These are phyloP conservation scores for Planiliza haematocheilus DNA, from an alignment of 2,113 vertebrate species.

Conservation along the genomic window DNA sequence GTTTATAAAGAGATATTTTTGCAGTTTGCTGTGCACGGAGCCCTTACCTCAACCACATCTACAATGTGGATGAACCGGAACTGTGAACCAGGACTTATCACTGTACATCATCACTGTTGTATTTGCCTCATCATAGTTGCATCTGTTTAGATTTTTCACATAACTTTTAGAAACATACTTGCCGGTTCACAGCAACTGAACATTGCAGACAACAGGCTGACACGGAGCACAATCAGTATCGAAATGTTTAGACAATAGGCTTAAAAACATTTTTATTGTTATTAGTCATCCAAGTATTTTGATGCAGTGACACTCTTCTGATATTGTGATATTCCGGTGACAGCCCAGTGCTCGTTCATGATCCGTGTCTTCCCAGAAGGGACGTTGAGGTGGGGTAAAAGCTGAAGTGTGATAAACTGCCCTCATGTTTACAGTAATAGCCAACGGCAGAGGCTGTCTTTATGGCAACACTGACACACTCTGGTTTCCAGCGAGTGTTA, in stretches of 20 bases:
- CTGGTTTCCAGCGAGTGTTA: background rate
- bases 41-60: background rate
- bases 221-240: no score
- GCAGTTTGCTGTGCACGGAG: background rate
- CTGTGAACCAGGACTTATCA: no score
- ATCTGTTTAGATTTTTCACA: background rate
- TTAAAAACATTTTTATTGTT: background rate
- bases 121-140: background rate
- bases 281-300: background rate
- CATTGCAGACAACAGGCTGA: background rate
- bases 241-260: background rate
- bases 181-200: background rate
- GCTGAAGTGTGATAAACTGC: background rate
- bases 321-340: background rate
- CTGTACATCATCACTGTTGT: background rate
- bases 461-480: background rate
- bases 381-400: background rate
- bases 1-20: background rate
- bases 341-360: background rate
- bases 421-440: conserved; percentile 8
- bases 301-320: background rate
- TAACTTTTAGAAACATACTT: background rate
- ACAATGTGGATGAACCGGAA: no score
- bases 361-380: background rate
- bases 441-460: background rate